Conservation (phyloP, 1,140 invertebrate genomes). For the Hylyphantes graminicola region DNA sequence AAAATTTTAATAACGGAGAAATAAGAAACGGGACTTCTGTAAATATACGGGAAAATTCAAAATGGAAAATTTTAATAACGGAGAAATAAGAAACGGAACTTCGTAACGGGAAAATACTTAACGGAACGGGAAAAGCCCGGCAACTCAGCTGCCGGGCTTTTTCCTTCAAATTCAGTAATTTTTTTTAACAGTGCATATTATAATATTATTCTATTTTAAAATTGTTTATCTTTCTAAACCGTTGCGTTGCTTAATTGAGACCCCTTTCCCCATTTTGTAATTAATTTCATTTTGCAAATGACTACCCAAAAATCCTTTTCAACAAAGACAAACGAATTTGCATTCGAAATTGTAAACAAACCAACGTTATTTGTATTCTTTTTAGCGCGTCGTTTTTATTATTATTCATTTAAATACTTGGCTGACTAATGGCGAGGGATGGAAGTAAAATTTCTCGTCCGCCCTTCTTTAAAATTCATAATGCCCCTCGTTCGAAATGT, state of each 20-base stretch:
- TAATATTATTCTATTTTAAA: conserved; percentile 1
- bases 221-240: conserved; percentile 39
- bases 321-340: conserved; percentile 29
- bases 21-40: too few species aligned
- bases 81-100: too few species aligned
- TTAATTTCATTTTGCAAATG: conserved; percentile 47
- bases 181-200: too few species aligned
- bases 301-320: not conserved
- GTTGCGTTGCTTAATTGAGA: conserved; percentile 8
- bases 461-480: conserved; percentile 43
- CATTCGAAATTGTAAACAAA: conserved; percentile 36
- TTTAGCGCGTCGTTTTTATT: conserved; percentile 11
- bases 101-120: too few species aligned
- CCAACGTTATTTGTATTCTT: conserved; percentile 38
- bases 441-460: conserved; percentile 31
- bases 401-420: not conserved
- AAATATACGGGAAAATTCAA: too few species aligned
- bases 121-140: too few species aligned
- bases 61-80: too few species aligned
- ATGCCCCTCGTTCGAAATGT: conserved; percentile 29
- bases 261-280: conserved; percentile 10
- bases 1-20: too few species aligned
- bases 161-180: too few species aligned
- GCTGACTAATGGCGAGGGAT: conserved; percentile 8
- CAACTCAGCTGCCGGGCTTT: too few species aligned